Conservation (phyloP, 37 sponge, comb jelly and placozoan genomes). For the Mnemiopsis leidyi region DNA sequence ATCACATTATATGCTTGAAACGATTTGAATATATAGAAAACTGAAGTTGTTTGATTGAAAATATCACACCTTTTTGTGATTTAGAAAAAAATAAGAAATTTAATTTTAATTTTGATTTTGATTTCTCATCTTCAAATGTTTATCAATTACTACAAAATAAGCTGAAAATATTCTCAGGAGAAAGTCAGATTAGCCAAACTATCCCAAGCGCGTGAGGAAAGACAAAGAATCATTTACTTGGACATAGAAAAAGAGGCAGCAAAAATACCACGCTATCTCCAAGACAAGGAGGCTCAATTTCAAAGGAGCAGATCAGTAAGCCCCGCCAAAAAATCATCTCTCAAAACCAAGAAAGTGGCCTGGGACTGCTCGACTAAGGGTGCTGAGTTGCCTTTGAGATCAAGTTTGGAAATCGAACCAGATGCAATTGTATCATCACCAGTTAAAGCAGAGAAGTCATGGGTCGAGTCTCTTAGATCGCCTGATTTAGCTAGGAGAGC, state of each 20-base stretch:
- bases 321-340: not conserved
- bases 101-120: no score
- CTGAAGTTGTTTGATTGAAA: no score
- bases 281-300: not conserved
- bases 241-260: conserved; percentile 33
- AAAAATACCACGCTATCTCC: conserved; percentile 22
- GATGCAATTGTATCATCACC: not conserved
- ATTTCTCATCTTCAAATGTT: not conserved
- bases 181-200: conserved; percentile 27
- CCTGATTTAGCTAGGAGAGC: not conserved
- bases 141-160: not conserved
- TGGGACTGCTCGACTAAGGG: conserved; percentile 38
- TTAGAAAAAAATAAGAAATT: no score
- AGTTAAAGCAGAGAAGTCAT: not conserved
- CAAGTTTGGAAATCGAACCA: not conserved
- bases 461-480: conserved; percentile 49
- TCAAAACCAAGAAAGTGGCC: conserved; percentile 9
- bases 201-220: conserved; percentile 15
- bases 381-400: conserved; percentile 23
- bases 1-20: no score
- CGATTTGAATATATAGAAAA: no score
- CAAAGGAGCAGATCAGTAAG: not conserved
- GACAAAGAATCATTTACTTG: conserved; percentile 35
- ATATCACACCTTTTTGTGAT: no score
- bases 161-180: conserved; percentile 1